Conservation (phyloP, 2,797 vertebrate genomes). For the Avahi laniger region DNA sequence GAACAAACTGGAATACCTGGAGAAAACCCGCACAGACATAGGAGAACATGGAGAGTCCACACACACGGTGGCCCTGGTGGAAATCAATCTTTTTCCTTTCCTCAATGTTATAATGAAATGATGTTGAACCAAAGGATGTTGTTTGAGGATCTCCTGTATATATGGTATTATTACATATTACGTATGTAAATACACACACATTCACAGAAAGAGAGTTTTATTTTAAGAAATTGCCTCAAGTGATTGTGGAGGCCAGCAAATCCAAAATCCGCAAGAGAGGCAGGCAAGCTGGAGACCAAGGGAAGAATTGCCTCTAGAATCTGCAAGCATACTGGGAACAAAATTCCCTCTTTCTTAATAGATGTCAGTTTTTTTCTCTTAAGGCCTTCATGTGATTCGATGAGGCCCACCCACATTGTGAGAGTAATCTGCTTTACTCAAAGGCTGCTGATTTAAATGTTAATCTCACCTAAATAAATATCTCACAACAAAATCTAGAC, state of each 20-base stretch:
- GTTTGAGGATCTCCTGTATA: background rate
- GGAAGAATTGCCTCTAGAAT: background rate
- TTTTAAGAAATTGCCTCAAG: background rate
- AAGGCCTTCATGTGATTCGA: background rate
- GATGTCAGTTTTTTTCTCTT: background rate
- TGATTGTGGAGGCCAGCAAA: background rate
- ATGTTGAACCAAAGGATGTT: too few relatives aligned
- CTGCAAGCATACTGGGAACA: background rate
- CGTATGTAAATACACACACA: background rate
- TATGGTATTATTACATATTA: background rate
- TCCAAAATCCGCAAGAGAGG: background rate
- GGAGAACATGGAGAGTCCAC: too few relatives aligned
- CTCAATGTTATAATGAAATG: too few relatives aligned
- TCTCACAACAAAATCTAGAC: background rate
- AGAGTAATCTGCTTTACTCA: background rate
- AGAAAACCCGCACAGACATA: too few relatives aligned
- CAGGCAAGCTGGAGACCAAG: background rate
- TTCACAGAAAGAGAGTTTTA: background rate
- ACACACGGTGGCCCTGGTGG: too few relatives aligned
- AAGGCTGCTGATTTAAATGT: background rate
- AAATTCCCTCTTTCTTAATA: background rate
- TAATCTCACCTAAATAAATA: background rate
- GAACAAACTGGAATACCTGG: too few relatives aligned
- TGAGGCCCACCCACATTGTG: background rate
- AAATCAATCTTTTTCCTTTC: too few relatives aligned